A percentile compares a stretch with the other conserved stretches of the same genome.
phyloP scores from a whole-genome alignment of 2,113 vertebrate species.

The Xenopus tropicalis region UCB_Xtro_10.0 CM004446.2:41770001-41770500 shows the following conservation, averaged over 20 bases:
- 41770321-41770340: conserved; percentile 84
- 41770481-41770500: conserved; percentile 54
- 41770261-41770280: conserved; percentile 93
- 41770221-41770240: conserved; percentile 34
- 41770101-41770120: too few relatives aligned
- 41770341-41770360: conserved; percentile 80
- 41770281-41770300: conserved; percentile 98
- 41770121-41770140: too few relatives aligned
- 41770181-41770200: conserved; percentile 1
- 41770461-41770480: conserved; percentile 62
- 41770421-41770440: conserved; percentile 60
- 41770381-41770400: conserved; percentile 63
- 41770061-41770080: too few relatives aligned
- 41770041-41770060: too few relatives aligned
- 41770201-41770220: conserved; percentile 13
- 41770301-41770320: conserved; percentile 89
- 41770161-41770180: background rate
- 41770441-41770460: conserved; percentile 59
- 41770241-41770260: conserved; percentile 84
- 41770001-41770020: too few relatives aligned
- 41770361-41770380: conserved; percentile 72
- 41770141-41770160: background rate
- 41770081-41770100: too few relatives aligned
- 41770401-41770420: conserved; percentile 64
- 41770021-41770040: too few relatives aligned